Percentiles rank a stretch among this genome's conserved stretches.
Conservation (phyloP, 2,113 vertebrate species). For the Saguinus midas region DNA sequence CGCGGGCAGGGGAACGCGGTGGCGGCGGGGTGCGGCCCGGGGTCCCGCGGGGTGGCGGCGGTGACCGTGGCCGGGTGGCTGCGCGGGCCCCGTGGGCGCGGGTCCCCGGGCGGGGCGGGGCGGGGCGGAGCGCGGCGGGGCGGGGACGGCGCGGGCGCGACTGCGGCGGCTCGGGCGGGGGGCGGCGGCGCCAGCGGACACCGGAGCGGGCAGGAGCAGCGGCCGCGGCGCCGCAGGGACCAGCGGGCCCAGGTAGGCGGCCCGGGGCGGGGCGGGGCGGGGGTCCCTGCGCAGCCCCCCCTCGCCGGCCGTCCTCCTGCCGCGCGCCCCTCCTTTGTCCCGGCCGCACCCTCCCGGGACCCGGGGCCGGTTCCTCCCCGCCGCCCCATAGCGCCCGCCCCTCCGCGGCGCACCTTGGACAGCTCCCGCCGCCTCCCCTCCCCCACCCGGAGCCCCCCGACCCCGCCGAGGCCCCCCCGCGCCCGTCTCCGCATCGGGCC, state of each 20-base stretch:
- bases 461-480: not conserved
- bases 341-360: not conserved
- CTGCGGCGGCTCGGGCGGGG: not conserved
- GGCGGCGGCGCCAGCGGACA: slow-evolving; percentile 5
- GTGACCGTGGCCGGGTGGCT: too few species aligned
- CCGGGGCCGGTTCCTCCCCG: not conserved
- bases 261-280: not conserved
- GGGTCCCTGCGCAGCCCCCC: not conserved
- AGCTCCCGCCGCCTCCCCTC: not conserved
- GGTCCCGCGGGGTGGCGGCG: too few species aligned
- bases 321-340: not conserved
- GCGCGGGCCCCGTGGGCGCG: not conserved
- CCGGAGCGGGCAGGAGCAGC: not conserved
- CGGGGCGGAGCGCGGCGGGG: not conserved
- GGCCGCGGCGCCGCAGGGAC: slow-evolving; percentile 5
- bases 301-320: not conserved
- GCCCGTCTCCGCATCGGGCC: not conserved
- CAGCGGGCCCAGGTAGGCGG: slow-evolving; percentile 52
- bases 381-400: not conserved
- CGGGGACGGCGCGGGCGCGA: not conserved
- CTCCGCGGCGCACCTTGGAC: not conserved
- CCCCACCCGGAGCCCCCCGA: not conserved
- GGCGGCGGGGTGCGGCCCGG: too few species aligned
- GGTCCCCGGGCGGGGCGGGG: not conserved
- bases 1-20: too few species aligned